phyloP scores from a whole-genome alignment of 2,797 vertebrate genomes.

The Malurus leucopterus region DNA sequence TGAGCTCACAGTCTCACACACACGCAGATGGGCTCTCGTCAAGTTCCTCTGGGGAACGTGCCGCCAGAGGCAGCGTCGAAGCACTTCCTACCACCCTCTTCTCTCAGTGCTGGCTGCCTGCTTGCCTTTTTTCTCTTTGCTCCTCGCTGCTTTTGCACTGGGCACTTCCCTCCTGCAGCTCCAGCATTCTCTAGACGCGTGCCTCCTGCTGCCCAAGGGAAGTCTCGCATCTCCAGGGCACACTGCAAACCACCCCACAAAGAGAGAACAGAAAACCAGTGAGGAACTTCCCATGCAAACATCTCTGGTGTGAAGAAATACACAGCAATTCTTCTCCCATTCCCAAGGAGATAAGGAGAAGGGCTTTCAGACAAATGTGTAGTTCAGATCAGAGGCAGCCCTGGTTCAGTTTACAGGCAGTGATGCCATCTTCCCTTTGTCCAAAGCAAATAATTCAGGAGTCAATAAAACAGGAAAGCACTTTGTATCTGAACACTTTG shows the following conservation, averaged over 20 bases:
- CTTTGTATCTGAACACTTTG: background rate
- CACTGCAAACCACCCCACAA: slow-evolving; percentile 70
- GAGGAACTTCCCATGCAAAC: background rate
- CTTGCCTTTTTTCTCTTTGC: slow-evolving; percentile 90
- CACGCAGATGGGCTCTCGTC: slow-evolving; percentile 85
- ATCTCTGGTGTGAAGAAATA: background rate
- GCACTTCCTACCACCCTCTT: slow-evolving; percentile 57
- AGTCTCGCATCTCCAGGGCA: slow-evolving; percentile 96
- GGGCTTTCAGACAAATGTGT: background rate
- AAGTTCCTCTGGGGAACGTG: slow-evolving; percentile 79
- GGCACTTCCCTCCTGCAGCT: slow-evolving; percentile 92
- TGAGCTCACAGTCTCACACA: slow-evolving; percentile 76
- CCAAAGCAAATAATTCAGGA: background rate
- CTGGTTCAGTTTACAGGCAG: background rate
- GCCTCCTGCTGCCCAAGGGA: slow-evolving; percentile 90
- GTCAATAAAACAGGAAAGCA: background rate
- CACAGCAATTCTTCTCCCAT: background rate
- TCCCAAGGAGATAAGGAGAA: background rate
- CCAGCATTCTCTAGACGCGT: slow-evolving; percentile 92
- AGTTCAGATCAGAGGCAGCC: background rate
- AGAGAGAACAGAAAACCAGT: slow-evolving; percentile 23
- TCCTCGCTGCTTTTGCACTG: slow-evolving; percentile 91
- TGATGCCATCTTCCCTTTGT: background rate
- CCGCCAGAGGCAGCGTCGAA: slow-evolving; percentile 57
- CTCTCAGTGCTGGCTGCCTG: slow-evolving; percentile 80